Evolutionary conservation across 2,113 vertebrate genomes (phyloP), one percentile per base, ranked within the genome.

Genomic region (Phoxinus phoxinus): DNA sequence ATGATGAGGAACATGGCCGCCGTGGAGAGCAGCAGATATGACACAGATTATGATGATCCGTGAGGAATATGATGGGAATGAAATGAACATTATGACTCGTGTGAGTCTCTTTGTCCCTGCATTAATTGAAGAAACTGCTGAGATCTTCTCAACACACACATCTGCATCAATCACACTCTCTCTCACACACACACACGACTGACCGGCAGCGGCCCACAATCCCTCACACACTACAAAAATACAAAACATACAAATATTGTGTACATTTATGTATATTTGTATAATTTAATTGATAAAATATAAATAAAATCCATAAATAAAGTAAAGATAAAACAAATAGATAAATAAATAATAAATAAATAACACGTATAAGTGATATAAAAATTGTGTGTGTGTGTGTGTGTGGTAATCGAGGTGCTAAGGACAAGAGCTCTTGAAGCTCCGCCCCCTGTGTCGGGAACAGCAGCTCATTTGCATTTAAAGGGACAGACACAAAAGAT

Each of bases 121-220:
- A 71, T 78, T 94, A 95, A 94, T 91, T 94, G 91, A 90, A 92
- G 89, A 87, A 87, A 94, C 91, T 91, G 93, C 85, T 91, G 82
- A 93, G 92, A 95, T 93, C 94, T 95, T 95, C 93, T 91, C 90
- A 90, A 84, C 88, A 69, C 92, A 94, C 91, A 88, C 92, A 93
- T 93, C 90, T 90, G 90, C 69, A 88, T 84, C 44, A 86, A 25
- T 93, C 84, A 92, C 91, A 92, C 32, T 11, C 23, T n/a, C n/a
- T n/a, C n/a, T n/a, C n/a, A 6, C 51, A 53, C 17, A 15, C 5
- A 53, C 51, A 53, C 17, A 5, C 15, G 15, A 53, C 51, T 17
- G 13, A 27, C 59, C 3, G 11, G 1, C 25, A 4, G 1, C 15
- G 6, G 15, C 27, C 61, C 61, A 65, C 27, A 65, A 65, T 65